These are phyloP conservation scores for Falco novaeseelandiae DNA, from an alignment of 2,797 vertebrate genomes.

Conservation along the genomic window DNA sequence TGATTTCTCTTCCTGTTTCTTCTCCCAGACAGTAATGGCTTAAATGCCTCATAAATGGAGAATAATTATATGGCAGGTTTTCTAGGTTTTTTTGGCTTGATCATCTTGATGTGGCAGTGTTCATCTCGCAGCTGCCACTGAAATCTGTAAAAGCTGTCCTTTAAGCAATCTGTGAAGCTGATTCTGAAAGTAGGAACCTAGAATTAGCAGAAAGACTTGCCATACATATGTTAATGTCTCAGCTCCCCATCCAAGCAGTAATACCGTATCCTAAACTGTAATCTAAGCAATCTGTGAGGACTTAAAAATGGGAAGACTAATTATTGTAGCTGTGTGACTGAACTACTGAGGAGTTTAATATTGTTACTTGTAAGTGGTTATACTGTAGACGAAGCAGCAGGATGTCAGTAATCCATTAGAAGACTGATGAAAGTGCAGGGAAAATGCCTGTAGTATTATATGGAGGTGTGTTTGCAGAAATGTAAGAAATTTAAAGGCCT, in stretches of 20 bases:
- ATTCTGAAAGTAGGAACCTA: background rate
- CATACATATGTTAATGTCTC: background rate
- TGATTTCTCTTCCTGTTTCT: background rate
- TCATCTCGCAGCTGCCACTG: background rate
- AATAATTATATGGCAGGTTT: background rate
- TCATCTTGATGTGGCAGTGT: background rate
- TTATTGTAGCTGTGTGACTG: background rate
- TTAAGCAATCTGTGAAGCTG: background rate
- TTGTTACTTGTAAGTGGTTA: background rate
- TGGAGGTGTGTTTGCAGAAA: background rate
- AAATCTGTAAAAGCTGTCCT: background rate
- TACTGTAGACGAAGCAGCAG: background rate
- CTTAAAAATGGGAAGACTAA: background rate
- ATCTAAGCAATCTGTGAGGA: background rate
- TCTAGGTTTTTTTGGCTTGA: background rate
- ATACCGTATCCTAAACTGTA: background rate
- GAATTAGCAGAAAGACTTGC: background rate
- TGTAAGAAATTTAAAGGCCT: background rate
- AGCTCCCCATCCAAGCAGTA: background rate
- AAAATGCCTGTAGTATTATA: background rate
- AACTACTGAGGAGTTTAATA: background rate
- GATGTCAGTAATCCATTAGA: background rate
- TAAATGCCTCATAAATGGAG: background rate
- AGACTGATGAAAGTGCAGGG: background rate
- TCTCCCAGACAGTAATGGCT: background rate